These are phyloP conservation scores for Thaumetopoea pityocampa DNA, from an alignment of 1,140 invertebrate species.

Conservation along the genomic window DNA sequence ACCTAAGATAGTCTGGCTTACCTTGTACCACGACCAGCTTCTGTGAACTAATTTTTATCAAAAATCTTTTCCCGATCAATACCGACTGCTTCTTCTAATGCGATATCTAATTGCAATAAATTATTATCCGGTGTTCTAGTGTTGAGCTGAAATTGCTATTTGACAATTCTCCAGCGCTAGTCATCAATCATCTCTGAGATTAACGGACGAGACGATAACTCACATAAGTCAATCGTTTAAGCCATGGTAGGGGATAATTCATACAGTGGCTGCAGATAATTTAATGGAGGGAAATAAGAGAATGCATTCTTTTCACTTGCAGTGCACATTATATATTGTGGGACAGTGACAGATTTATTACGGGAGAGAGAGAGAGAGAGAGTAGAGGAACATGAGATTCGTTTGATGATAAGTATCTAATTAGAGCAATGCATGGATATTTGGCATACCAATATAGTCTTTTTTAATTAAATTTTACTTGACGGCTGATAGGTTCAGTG, in stretches of 20 bases:
- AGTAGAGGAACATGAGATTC: no score
- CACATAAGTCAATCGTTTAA: conserved; percentile 17
- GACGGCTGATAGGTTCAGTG: no score
- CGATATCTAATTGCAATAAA: conserved; percentile 10
- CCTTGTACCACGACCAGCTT: no score
- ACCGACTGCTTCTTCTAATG: no score
- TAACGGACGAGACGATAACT: conserved; percentile 12
- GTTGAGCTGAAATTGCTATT: conserved; percentile 16
- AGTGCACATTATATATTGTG: no score
- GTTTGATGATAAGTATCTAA: no score
- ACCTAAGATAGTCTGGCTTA: no score
- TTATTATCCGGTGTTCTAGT: conserved; percentile 9
- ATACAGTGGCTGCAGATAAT: conserved; percentile 7
- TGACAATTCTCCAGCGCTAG: conserved; percentile 10
- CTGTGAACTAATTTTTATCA: conserved; percentile 13
- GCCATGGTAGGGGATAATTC: conserved; percentile 12
- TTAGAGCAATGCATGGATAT: no score
- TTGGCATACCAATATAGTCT: no score
- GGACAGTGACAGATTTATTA: no score
- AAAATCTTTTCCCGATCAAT: background rate
- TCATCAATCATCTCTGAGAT: conserved; percentile 14
- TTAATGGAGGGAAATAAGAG: conserved; percentile 9
- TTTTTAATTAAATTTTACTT: no score
- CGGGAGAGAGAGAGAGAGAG: no score
- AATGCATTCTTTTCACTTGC: background rate